A percentile compares a stretch with the other conserved stretches of the same genome.
Conservation (phyloP, 2,888 invertebrate genomes). For the Acronicta leporina region DNA sequence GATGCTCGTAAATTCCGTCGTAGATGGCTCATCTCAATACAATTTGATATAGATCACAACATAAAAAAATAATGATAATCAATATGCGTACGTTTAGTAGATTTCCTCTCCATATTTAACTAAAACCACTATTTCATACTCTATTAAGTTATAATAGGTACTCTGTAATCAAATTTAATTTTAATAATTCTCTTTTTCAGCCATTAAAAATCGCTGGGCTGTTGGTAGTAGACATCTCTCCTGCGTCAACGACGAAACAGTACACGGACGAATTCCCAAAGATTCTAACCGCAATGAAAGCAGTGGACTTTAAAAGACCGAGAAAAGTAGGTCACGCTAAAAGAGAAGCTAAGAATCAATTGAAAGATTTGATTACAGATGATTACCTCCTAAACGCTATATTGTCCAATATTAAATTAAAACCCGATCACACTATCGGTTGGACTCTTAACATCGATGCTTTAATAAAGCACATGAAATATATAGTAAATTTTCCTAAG, state of each 20-base stretch:
- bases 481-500: constrained; percentile 91
- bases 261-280: constrained; percentile 89
- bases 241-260: constrained; percentile 84
- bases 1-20: not conserved
- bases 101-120: not conserved
- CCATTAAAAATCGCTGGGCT: constrained; percentile 89
- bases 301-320: constrained; percentile 64
- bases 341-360: constrained; percentile 61
- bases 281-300: constrained; percentile 86
- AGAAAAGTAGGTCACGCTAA: constrained; percentile 65
- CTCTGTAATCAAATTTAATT: not conserved
- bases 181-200: constrained; percentile 66
- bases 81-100: not conserved
- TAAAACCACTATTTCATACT: not conserved
- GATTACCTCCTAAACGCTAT: constrained; percentile 88
- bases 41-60: not conserved
- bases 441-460: constrained; percentile 95
- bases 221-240: constrained; percentile 92
- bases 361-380: constrained; percentile 73
- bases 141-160: not conserved
- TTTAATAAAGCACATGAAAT: constrained; percentile 90
- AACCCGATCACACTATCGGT: constrained; percentile 72
- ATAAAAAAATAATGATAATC: not conserved
- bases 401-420: constrained; percentile 86
- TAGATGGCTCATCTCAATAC: no score